phyloP scores from a whole-genome alignment of 2,797 vertebrate genomes.

The Scolopax rusticola region DNA sequence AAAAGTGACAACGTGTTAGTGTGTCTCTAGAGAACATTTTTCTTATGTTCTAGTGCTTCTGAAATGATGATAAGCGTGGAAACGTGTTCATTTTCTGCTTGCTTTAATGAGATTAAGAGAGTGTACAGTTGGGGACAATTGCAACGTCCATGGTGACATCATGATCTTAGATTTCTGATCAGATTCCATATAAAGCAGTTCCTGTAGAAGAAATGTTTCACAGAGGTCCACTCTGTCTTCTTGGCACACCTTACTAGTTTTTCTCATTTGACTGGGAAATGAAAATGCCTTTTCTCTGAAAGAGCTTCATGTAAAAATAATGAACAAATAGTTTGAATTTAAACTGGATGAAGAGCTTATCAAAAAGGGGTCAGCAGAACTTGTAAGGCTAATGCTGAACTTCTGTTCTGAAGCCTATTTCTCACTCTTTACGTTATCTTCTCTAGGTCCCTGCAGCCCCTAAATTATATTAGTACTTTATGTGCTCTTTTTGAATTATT shows the following conservation, averaged over 20 bases:
- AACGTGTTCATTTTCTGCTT: background rate
- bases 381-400: background rate
- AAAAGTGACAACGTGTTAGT: background rate
- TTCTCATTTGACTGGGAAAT: background rate
- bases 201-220: background rate
- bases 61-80: background rate
- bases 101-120: background rate
- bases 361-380: background rate
- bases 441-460: background rate
- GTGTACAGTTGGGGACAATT: fast-evolving
- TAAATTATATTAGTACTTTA: background rate
- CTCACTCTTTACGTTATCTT: background rate
- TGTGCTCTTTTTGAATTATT: background rate
- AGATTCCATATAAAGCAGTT: background rate
- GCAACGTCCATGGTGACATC: background rate
- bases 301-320: background rate
- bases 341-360: background rate
- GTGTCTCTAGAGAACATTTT: background rate
- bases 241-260: background rate
- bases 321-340: background rate
- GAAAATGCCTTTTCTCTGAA: background rate
- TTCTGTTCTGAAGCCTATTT: background rate
- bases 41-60: background rate
- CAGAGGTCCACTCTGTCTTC: fast-evolving
- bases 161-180: background rate